Evolutionary conservation across 2,797 vertebrate genomes (phyloP).

Genomic region (Choloepus didactylus): DNA sequence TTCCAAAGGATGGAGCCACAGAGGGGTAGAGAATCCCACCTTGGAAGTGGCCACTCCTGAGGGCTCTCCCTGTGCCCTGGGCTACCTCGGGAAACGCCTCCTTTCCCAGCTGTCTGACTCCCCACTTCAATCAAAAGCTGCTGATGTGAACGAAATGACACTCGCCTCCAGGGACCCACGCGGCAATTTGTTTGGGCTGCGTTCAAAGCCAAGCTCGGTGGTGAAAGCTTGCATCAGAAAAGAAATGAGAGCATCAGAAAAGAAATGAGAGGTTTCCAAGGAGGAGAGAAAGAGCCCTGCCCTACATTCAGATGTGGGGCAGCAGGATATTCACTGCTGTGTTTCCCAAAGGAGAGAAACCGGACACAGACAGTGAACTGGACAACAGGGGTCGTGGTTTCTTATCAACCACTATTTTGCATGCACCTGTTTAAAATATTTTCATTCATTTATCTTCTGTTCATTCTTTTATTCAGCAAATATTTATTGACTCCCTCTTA

Average conservation of each 20-base stretch:
- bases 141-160: constrained; percentile 43
- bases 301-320: not conserved
- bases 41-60: not conserved
- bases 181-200: constrained; percentile 52
- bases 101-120: not conserved
- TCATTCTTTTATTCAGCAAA: not conserved
- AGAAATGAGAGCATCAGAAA: constrained; percentile 36
- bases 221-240: not conserved
- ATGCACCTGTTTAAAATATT: not conserved
- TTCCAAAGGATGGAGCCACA: fast-evolving
- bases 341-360: not conserved
- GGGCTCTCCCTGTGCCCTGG: not conserved
- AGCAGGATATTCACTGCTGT: fast-evolving
- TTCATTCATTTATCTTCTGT: not conserved
- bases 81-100: not conserved
- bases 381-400: not conserved
- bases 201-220: constrained; percentile 27
- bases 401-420: not conserved
- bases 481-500: not conserved
- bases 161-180: not conserved
- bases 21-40: not conserved
- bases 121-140: constrained; percentile 1
- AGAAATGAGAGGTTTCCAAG: not conserved
- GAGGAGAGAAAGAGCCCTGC: not conserved
- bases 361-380: not conserved